phyloP scores from a whole-genome alignment of 2,797 vertebrate species.

The Graptemys geographica region DNA sequence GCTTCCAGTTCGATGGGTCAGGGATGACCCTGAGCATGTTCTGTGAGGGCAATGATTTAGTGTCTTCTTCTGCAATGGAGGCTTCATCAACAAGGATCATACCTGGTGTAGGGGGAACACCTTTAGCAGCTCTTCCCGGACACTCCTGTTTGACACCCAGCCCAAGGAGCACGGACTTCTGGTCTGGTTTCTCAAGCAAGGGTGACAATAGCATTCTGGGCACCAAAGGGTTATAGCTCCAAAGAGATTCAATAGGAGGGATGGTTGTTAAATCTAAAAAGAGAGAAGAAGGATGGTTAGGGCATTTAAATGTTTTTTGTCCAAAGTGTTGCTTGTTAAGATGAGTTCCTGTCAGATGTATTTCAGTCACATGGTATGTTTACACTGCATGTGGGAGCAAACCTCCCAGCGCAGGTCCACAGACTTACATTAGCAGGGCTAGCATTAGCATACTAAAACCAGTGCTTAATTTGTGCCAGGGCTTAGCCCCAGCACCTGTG shows the following conservation, averaged over 20 bases:
- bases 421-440: not conserved
- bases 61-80: constrained; percentile 1
- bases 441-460: not conserved
- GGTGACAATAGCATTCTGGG: constrained; percentile 14
- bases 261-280: constrained; percentile 63
- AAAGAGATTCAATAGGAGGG: constrained; percentile 54
- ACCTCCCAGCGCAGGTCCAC: not conserved
- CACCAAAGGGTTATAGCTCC: constrained; percentile 63
- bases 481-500: too few species aligned
- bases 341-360: not conserved
- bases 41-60: constrained; percentile 53
- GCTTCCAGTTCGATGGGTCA: constrained; percentile 46
- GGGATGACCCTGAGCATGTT: constrained; percentile 23
- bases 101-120: constrained; percentile 35
- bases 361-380: not conserved
- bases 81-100: constrained; percentile 41
- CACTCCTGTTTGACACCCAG: constrained; percentile 30
- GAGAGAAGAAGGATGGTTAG: not conserved
- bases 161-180: constrained; percentile 49
- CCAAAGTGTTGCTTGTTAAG: not conserved
- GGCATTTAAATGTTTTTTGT: not conserved
- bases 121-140: constrained; percentile 28
- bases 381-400: not conserved
- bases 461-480: too few species aligned
- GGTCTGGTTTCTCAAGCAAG: constrained; percentile 34